Evolutionary conservation across 2,113 vertebrate species (phyloP).

Genomic region (Lepidothrix coronata): DNA sequence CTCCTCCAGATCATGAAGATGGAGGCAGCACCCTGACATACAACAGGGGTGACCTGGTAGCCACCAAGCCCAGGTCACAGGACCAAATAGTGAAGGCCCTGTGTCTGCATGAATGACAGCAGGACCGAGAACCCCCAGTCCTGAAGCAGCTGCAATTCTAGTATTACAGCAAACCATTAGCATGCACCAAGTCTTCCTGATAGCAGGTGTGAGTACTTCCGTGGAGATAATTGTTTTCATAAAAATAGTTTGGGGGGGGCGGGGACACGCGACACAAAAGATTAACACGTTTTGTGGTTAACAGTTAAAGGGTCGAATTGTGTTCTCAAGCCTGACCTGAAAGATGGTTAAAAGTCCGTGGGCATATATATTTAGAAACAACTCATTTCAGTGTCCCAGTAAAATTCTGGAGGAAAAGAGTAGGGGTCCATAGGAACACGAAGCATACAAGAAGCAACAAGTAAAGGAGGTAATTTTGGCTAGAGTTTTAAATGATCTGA

Average conservation of each 20-base stretch:
- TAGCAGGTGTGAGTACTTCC: conserved; percentile 27
- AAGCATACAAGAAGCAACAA: background rate
- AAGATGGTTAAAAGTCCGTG: background rate
- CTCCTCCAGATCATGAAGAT: background rate
- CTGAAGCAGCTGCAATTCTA: conserved; percentile 27
- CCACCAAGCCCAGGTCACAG: background rate
- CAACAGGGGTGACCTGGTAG: background rate
- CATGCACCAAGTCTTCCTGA: background rate
- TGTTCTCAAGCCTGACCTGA: background rate
- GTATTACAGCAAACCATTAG: background rate
- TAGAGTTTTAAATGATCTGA: background rate
- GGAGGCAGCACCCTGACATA: background rate
- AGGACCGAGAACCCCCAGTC: rapidly evolving
- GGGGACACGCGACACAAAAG: background rate
- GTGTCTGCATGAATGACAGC: background rate
- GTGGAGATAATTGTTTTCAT: background rate
- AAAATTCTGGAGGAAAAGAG: background rate
- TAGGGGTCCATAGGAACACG: background rate
- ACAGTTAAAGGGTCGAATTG: background rate
- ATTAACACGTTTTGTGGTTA: background rate
- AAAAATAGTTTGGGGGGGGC: conserved; percentile 18
- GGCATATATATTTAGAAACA: background rate
- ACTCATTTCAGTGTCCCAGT: background rate
- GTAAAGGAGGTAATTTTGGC: background rate
- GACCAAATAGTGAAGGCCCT: background rate